Percentiles rank a stretch among this genome's conserved stretches.
Conservation (phyloP, 2,797 vertebrate species). For the Enteromius treurensis region DNA sequence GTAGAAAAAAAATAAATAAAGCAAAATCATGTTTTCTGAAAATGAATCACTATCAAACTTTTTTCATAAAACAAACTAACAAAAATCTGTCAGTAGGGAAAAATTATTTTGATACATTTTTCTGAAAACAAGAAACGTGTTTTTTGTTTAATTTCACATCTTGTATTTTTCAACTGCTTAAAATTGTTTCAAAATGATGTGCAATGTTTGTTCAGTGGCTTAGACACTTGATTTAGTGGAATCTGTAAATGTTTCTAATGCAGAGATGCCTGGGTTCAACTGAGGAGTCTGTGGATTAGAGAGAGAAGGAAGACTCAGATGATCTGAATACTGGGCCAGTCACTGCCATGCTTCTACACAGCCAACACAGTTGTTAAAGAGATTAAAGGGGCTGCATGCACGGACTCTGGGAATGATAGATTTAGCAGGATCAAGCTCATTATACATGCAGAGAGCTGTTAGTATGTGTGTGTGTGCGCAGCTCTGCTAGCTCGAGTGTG, state of each 20-base stretch:
- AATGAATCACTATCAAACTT: too few relatives aligned
- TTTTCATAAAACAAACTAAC: too few relatives aligned
- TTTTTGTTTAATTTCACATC: background rate
- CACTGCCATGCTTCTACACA: constrained; percentile 54
- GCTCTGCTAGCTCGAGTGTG: constrained; percentile 55
- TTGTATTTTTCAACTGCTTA: background rate
- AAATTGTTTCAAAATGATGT: background rate
- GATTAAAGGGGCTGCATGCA: constrained; percentile 59
- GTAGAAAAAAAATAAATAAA: too few relatives aligned
- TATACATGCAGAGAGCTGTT: constrained; percentile 61
- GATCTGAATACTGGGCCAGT: constrained; percentile 37
- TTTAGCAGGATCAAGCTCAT: constrained; percentile 65
- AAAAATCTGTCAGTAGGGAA: too few relatives aligned
- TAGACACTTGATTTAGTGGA: background rate
- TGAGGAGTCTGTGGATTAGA: constrained; percentile 57
- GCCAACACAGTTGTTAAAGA: constrained; percentile 57
- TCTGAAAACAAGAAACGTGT: too few relatives aligned
- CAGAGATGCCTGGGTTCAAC: constrained; percentile 34
- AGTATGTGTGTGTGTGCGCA: constrained; percentile 50
- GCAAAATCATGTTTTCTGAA: too few relatives aligned
- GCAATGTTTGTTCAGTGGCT: constrained; percentile 11
- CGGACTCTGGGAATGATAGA: constrained; percentile 58
- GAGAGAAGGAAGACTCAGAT: constrained; percentile 28
- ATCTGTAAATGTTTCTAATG: constrained; percentile 20
- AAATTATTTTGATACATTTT: too few relatives aligned